Conservation (phyloP, 2,797 vertebrate genomes). For the Emydoidea blandingii region DNA sequence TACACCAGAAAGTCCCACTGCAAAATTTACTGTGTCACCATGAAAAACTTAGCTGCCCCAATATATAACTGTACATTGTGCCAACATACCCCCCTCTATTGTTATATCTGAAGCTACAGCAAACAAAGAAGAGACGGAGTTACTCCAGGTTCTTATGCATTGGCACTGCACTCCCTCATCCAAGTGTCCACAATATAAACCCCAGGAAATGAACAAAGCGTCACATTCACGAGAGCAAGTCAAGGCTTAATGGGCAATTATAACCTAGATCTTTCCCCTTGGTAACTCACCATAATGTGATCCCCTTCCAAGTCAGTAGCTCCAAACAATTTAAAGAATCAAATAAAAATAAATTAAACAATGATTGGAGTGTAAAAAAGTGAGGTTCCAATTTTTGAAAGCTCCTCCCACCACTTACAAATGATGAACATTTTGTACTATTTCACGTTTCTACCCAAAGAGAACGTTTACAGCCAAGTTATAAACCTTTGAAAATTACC, state of each 20-base stretch:
- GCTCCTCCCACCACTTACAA: not conserved
- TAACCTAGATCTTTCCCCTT: not conserved
- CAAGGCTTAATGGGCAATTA: not conserved
- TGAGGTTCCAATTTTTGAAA: not conserved
- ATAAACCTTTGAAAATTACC: not conserved
- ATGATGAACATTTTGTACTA: not conserved
- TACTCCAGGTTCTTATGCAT: not conserved
- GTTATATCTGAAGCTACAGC: not conserved
- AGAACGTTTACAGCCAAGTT: not conserved
- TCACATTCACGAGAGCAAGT: no score
- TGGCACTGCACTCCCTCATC: not conserved
- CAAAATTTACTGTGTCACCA: no score
- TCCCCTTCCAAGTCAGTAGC: not conserved
- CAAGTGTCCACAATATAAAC: not conserved
- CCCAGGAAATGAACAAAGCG: no score
- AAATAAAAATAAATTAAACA: accelerated
- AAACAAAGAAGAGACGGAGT: not conserved
- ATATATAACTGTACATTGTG: not conserved
- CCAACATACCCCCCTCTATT: not conserved
- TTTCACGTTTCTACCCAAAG: accelerated
- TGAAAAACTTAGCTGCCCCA: no score
- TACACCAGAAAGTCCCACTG: no score
- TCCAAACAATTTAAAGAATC: not conserved
- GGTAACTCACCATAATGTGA: not conserved
- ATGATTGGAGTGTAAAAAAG: not conserved